These are phyloP conservation scores for Lamellibrachia columna DNA, from an alignment of 2,888 invertebrate genomes.

Conservation along the genomic window DNA sequence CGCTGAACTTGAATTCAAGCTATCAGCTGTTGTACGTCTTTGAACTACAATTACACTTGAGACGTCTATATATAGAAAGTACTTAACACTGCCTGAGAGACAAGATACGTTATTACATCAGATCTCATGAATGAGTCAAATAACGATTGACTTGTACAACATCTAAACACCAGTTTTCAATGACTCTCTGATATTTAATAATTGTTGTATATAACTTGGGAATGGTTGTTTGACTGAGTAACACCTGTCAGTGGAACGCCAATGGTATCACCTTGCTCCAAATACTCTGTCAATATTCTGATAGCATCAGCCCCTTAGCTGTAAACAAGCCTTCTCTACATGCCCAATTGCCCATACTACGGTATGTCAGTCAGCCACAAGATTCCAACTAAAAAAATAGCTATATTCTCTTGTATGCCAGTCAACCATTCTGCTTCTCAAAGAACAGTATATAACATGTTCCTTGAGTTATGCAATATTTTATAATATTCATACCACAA, in stretches of 20 bases:
- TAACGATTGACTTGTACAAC: neutral
- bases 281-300: conserved; percentile 13
- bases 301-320: neutral
- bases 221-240: neutral
- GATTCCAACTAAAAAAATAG: neutral
- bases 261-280: neutral
- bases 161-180: neutral
- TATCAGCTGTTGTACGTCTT: neutral
- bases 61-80: neutral
- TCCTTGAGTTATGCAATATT: neutral
- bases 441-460: neutral
- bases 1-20: neutral
- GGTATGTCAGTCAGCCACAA: neutral
- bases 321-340: neutral
- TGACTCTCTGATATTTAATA: neutral
- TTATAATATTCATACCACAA: neutral
- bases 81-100: neutral
- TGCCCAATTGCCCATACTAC: neutral
- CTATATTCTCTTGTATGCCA: neutral
- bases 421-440: neutral
- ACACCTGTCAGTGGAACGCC: neutral
- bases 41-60: neutral
- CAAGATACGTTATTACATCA: neutral
- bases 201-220: neutral
- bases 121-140: neutral